These are phyloP conservation scores for Mungos mungo DNA, from an alignment of 2,113 vertebrate species.

Conservation along the genomic window DNA sequence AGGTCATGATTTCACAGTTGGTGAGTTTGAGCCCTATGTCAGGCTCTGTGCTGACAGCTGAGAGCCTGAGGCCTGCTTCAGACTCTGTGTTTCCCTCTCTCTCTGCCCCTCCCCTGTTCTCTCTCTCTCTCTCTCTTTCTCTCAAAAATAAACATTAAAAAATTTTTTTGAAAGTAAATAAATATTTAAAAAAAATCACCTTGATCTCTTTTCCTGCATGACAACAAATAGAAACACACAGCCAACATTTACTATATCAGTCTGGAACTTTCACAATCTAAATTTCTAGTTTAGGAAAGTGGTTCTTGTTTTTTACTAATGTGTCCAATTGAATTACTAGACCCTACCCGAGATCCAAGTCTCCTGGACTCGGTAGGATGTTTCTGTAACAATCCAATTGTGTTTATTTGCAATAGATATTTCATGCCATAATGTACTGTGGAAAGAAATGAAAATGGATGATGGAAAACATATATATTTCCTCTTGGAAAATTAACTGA, in stretches of 20 bases:
- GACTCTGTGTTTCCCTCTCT: too few species aligned
- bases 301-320: slow-evolving; percentile 77
- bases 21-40: too few species aligned
- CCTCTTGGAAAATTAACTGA: slow-evolving; percentile 15
- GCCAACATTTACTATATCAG: slow-evolving; percentile 48
- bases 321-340: slow-evolving; percentile 77
- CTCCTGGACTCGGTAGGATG: slow-evolving; percentile 79
- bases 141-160: too few species aligned
- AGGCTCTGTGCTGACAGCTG: too few species aligned
- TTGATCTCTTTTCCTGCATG: slow-evolving; percentile 43
- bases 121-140: too few species aligned
- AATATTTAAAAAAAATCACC: too few species aligned
- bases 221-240: not conserved
- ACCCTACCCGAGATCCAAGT: slow-evolving; percentile 68
- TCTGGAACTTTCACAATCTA: slow-evolving; percentile 67
- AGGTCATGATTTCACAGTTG: too few species aligned
- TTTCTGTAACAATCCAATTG: slow-evolving; percentile 65
- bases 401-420: slow-evolving; percentile 59
- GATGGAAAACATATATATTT: not conserved
- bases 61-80: too few species aligned
- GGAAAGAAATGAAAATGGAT: slow-evolving; percentile 60
- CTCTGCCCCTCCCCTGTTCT: too few species aligned
- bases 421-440: slow-evolving; percentile 63
- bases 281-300: slow-evolving; percentile 58
- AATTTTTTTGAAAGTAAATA: too few species aligned